phyloP scores from a whole-genome alignment of 2,888 invertebrate species.

The Heliconius ethilla region DNA sequence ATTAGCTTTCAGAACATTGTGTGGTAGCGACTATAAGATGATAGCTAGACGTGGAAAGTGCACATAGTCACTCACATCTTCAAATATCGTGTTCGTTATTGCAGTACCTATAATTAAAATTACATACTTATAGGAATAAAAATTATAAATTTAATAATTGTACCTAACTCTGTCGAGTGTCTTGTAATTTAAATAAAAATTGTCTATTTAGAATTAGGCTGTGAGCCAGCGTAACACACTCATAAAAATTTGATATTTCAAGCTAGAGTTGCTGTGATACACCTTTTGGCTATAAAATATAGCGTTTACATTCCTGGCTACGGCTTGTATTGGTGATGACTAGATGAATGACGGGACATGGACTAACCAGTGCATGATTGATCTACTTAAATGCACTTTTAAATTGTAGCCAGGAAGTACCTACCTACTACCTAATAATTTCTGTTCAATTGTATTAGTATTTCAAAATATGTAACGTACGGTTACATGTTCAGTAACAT shows the following conservation, averaged over 20 bases:
- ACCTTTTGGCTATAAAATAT: constrained; percentile 75
- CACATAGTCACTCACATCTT: constrained; percentile 47
- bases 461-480: constrained; percentile 6
- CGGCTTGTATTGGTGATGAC: constrained; percentile 33
- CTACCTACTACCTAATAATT: constrained; percentile 18
- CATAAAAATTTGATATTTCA: constrained; percentile 76
- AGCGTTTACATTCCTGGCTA: constrained; percentile 60
- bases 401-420: constrained; percentile 24
- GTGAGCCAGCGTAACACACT: constrained; percentile 76
- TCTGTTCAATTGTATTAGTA: background rate
- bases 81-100: constrained; percentile 70
- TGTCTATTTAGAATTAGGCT: constrained; percentile 77
- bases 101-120: constrained; percentile 51
- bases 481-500: background rate
- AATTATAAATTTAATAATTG: constrained; percentile 46
- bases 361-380: constrained; percentile 20
- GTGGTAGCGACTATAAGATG: constrained; percentile 33
- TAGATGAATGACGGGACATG: constrained; percentile 13
- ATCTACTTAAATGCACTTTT: constrained; percentile 26
- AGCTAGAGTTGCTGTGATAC: constrained; percentile 82
- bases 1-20: constrained; percentile 34
- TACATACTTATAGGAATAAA: constrained; percentile 61
- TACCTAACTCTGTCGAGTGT: constrained; percentile 57
- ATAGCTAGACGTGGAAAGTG: constrained; percentile 27
- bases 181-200: constrained; percentile 63